Evolutionary conservation across 2,797 vertebrate species (phyloP).

Genomic region (Anas bernieri): DNA sequence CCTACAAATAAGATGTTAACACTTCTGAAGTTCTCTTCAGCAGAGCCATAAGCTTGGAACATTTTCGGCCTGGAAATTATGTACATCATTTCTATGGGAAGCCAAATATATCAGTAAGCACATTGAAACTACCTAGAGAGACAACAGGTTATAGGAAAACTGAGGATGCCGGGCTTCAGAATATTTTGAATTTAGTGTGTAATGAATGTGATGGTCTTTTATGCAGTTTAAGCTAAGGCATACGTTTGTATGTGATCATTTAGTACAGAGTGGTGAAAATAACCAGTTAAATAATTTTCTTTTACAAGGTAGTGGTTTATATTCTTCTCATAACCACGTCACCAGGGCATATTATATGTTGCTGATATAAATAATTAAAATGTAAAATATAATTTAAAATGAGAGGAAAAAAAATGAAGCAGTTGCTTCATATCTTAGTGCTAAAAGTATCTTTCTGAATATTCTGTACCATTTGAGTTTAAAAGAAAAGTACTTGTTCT

Average conservation of each 20-base stretch:
- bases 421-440: not conserved
- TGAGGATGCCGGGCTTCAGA: not conserved
- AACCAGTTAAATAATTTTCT: not conserved
- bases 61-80: slow-evolving; percentile 11
- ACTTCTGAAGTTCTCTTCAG: slow-evolving; percentile 10
- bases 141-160: not conserved
- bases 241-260: not conserved
- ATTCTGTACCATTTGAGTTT: not conserved
- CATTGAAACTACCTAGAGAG: not conserved
- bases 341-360: not conserved
- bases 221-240: not conserved
- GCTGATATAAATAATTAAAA: not conserved
- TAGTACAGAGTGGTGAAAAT: not conserved
- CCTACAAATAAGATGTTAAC: not conserved
- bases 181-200: not conserved
- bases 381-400: not conserved
- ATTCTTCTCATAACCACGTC: not conserved
- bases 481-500: not conserved
- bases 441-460: not conserved
- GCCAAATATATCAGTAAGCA: not conserved
- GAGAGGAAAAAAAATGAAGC: not conserved
- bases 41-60: not conserved
- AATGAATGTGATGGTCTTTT: not conserved
- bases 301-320: not conserved
- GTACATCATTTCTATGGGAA: slow-evolving; percentile 14